Conservation (phyloP, 2,797 vertebrate genomes). For the Pogonophryne albipinna region DNA sequence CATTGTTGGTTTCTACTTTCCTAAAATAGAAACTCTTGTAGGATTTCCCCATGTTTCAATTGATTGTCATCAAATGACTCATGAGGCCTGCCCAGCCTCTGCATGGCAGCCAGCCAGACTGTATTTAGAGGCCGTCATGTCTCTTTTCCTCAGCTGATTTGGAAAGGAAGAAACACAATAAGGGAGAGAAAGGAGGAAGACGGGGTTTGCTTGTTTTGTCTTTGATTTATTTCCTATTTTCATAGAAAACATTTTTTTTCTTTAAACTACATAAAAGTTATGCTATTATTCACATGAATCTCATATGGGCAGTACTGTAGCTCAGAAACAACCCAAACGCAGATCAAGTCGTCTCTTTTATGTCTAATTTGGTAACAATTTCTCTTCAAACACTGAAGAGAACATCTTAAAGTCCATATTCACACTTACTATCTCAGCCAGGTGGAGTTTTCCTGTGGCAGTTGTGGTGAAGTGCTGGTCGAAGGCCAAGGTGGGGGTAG, state of each 20-base stretch:
- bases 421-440: slow-evolving; percentile 83
- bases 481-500: slow-evolving; percentile 77
- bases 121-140: slow-evolving; percentile 67
- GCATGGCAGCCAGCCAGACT: slow-evolving; percentile 68
- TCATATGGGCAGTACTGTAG: not conserved
- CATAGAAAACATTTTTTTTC: slow-evolving; percentile 16
- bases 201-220: slow-evolving; percentile 57
- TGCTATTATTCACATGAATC: no score
- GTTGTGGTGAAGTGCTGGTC: slow-evolving; percentile 76
- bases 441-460: slow-evolving; percentile 69
- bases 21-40: not conserved
- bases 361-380: no score
- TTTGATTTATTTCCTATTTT: slow-evolving; percentile 71
- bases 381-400: not conserved
- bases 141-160: slow-evolving; percentile 65
- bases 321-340: not conserved
- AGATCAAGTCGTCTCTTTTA: not conserved
- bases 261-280: not conserved
- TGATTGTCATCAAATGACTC: slow-evolving; percentile 17
- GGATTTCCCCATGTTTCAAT: not conserved
- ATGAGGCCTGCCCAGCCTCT: not conserved
- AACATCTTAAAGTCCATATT: slow-evolving; percentile 7
- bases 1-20: not conserved
- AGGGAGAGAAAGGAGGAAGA: slow-evolving; percentile 60
- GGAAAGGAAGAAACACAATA: slow-evolving; percentile 82